Percentiles rank a stretch among this genome's conserved stretches.
Evolutionary conservation across 2,113 vertebrate genomes (phyloP).

Genomic region (Formicarius rufipectus): DNA sequence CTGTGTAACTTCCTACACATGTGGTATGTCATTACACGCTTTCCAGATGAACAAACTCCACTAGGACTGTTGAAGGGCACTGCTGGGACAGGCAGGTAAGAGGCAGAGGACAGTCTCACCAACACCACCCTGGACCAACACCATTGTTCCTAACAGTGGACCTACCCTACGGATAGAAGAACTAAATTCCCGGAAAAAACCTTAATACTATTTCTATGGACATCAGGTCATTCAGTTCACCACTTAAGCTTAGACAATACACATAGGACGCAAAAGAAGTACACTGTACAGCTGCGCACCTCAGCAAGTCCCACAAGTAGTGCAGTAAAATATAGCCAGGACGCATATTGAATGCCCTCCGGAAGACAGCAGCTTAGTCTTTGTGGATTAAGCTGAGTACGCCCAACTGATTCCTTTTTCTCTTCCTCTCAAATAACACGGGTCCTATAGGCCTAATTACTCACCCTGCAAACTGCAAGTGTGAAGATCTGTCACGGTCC

Average conservation of each 20-base stretch:
- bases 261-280: neutral
- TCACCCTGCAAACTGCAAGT: neutral
- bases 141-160: rapidly evolving
- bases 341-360: neutral
- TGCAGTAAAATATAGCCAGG: neutral
- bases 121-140: neutral
- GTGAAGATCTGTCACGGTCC: no score
- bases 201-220: neutral
- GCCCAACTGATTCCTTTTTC: neutral
- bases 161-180: neutral
- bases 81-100: neutral
- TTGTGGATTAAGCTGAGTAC: neutral
- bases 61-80: neutral
- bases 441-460: neutral
- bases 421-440: neutral
- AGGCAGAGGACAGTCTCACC: neutral
- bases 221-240: neutral
- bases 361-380: neutral
- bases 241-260: neutral
- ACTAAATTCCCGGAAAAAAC: neutral
- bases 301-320: neutral
- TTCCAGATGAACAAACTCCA: neutral
- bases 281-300: neutral
- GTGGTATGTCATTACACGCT: neutral
- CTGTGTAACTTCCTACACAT: rapidly evolving